Evolutionary conservation across 2,888 invertebrate species (phyloP), one percentile per base, ranked within the genome.

Genomic region (Heterodera filipjevi): DNA sequence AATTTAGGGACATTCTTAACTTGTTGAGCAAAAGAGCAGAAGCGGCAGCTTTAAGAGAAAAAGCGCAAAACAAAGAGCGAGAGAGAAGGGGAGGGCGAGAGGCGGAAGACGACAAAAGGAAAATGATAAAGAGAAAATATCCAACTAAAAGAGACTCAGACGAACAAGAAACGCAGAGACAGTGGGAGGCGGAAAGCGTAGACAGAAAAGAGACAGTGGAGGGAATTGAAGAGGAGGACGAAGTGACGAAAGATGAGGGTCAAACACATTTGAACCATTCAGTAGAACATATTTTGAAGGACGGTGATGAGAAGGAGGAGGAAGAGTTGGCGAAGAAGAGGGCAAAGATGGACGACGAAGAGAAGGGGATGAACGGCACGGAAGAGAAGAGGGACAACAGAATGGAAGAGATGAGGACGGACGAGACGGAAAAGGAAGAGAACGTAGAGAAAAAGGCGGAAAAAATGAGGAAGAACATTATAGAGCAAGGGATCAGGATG

Each of bases 1-100:
- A 49, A 49, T 59, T 77, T 39, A 80, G 80, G 59, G 77, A 84
- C 64, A 77, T 82, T 66, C 78, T 84, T 12, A 84, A 80, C 32
- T 70, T 79, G 46, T 79, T 82, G 32, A 82, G 77, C 75, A 83
- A 83, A 32, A 64, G 80, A 33, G 82, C 82, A 68, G 80, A 59
- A 44, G 78, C 80, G 64, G 76, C 64, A 30, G 77, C 80, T 19
- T 32, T 35, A 68, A 35, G 19, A 22, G 68, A 68, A 5, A n/a
- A 19, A 68, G 35, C 8, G 35, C 32, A 33, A 33, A 35, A 22
- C 12, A 19, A 14, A 16, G 33, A 68, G n/a, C 16, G 27, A 68
- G 33, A 33, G 68, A 35, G 16, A 68, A 35, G 33, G 14, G 68
- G 32, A 68, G 33, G 35, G 33, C 16, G 22, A 22, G 66, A 66